These are phyloP conservation scores for Pegoplata infirma DNA, from an alignment of 2,888 invertebrate genomes.

Conservation along the genomic window DNA sequence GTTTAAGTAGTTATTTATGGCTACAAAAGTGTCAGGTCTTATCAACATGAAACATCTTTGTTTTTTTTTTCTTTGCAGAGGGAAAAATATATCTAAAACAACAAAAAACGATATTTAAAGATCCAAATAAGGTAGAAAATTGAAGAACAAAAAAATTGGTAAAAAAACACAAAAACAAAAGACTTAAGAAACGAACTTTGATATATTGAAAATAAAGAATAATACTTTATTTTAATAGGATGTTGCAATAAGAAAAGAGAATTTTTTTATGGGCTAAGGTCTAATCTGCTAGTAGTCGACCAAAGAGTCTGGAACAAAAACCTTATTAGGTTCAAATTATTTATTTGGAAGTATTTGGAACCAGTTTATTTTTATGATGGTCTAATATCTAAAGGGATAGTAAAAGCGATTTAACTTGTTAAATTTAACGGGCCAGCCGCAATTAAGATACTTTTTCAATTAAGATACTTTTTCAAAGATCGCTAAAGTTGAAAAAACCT, in stretches of 20 bases:
- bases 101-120: not conserved
- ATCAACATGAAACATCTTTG: slow-evolving; percentile 75
- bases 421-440: too few species aligned
- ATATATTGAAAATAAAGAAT: not conserved
- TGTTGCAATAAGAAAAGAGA: not conserved
- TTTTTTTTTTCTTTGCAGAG: slow-evolving; percentile 9
- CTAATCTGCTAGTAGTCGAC: too few species aligned
- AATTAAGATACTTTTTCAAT: too few species aligned
- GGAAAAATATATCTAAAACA: not conserved
- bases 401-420: too few species aligned
- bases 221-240: not conserved
- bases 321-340: too few species aligned
- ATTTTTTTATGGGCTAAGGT: not conserved
- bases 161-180: slow-evolving; percentile 22
- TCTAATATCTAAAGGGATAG: too few species aligned
- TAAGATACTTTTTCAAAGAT: too few species aligned
- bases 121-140: slow-evolving; percentile 47
- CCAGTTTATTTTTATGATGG: too few species aligned
- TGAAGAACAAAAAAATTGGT: slow-evolving; percentile 24
- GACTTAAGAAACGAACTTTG: slow-evolving; percentile 38
- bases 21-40: slow-evolving; percentile 76
- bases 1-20: slow-evolving; percentile 77
- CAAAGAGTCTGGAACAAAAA: too few species aligned
- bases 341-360: too few species aligned
- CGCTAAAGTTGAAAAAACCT: too few species aligned